Base-by-base conservation (phyloP, 1,140 invertebrate species). In the Drosophila hydei region DNA sequence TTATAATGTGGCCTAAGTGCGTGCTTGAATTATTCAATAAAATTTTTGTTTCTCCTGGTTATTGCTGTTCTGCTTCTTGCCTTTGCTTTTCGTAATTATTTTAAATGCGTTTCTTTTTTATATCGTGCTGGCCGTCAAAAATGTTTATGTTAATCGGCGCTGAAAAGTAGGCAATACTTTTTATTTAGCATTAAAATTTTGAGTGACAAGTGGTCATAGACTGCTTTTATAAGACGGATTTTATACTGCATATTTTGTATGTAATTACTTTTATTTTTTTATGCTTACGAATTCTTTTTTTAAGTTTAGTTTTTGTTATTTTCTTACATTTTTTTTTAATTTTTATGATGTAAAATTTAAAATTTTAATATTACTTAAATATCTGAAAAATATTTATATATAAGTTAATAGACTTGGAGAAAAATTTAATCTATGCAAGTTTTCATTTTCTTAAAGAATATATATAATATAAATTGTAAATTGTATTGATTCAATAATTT, bases 21-120 rank as follows among this genome's bases (percentile, higher is more conserved):
- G 65, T 33, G 47, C 48, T 65, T 85, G 60, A 87, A 85, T 81
- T 81, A 87, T 85, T 85, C 64, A 85, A 85, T 87, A 87, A 85
- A 72, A 75, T 77, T 69, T 43, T 69, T 65, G 68, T 79, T 84
- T 11, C 11, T 21, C 4, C 18, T 21, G 18, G 47, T 60, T 72
- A 47, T 72, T 42, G 36, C 62, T 45, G 48, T 65, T 55, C 60
- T 61, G 25, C 50, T 43, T 55, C 38, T 27, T 38, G 45, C n/a
- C n/a, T 59, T 78, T 54, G 36, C 61, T 71, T 64, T 60, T 56
- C 50, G 42, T 79, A 84, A 84, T 84, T 84, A 79, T 84, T 84
- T 84, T 78, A 84, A 78, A 83, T 78, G 65, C 14, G 33, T 45
- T 56, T 45, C 8, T 12, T 18, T 51, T 51, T 40, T 33, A 3